Evolutionary conservation across 2,797 vertebrate species (phyloP), one percentile per base, ranked within the genome.

Genomic region (Octomys mimax): DNA sequence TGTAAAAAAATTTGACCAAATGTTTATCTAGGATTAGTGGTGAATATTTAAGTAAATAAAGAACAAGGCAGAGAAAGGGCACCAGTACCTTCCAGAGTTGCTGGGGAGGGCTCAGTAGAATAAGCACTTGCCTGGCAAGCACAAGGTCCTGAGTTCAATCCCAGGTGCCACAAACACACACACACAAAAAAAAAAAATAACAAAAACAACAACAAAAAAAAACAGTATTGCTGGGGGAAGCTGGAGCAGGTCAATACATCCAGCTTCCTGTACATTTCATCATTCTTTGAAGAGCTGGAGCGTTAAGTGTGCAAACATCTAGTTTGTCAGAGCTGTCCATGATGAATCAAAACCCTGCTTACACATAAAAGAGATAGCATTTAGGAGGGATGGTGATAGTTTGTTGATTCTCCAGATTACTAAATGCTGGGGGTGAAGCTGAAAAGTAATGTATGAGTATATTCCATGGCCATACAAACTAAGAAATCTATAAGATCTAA

Each of bases 41-140:
- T 81, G n/a, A 83, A 49, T 91, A 54, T 92, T 82, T 95, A 80
- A 62, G 21, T 78, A 33, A 92, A 75, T 68, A 59, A 78, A 75
- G 64, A 61, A 75, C 2, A 64, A 84, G 66, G 90, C 22, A 87
- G 52, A 82, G n/a, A 54, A 96, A 93, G 64, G 21, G 12, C 14
- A 0, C 16, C 24, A 14, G 79, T 88, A 66, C 87, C 64, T 81
- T 85, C n/a, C 14, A 90, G 39, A 90, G 39, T 85, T 84, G 80
- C 31, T 66, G 6, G 12, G 42, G 39, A 52, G 94, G 36, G 7
- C 26, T 61, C 42, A 42, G 42, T 42, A 42, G 42, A 42, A 42
- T 42, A 42, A 42, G 42, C 42, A 42, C 42, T 42, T 42, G 42
- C 42, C 42, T 42, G 42, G 42, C 42, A 42, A 42, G 42, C 42